phyloP scores from a whole-genome alignment of 1,140 invertebrate species.

The Drosophila ercepeae region DNA sequence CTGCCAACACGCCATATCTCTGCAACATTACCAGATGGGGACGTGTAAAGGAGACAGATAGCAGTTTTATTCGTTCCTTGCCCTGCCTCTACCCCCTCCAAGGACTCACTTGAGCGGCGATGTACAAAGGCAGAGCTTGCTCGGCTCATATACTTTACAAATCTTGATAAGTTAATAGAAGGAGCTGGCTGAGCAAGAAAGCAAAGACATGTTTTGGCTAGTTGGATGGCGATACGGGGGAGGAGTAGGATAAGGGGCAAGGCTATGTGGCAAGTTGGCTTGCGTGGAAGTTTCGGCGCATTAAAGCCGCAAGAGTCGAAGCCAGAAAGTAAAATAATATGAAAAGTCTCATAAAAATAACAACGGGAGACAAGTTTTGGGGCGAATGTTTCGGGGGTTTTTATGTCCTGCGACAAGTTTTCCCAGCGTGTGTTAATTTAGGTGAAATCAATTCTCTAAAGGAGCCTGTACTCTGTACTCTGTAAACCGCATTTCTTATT shows the following conservation, averaged over 20 bases:
- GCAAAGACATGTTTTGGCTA: conserved; percentile 80
- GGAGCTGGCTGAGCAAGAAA: conserved; percentile 33
- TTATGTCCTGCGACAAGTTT: conserved; percentile 26
- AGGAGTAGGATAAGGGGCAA: too few relatives aligned
- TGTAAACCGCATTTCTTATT: neutral
- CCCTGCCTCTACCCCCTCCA: neutral
- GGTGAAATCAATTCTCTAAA: conserved; percentile 69
- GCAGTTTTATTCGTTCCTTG: conserved; percentile 65
- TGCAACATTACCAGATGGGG: conserved; percentile 21
- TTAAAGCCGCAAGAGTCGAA: conserved; percentile 51
- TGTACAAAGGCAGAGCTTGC: conserved; percentile 62
- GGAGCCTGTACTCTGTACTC: neutral
- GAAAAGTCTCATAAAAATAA: conserved; percentile 76
- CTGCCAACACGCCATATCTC: conserved; percentile 74
- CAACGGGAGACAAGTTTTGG: conserved; percentile 51
- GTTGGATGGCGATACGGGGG: conserved; percentile 36
- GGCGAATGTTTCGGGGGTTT: conserved; percentile 4
- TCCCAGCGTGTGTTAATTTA: conserved; percentile 70
- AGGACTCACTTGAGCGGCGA: conserved; percentile 35
- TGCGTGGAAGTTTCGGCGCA: conserved; percentile 57
- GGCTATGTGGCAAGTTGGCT: conserved; percentile 14
- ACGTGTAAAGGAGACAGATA: conserved; percentile 77
- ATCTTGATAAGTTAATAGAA: conserved; percentile 80
- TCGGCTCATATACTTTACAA: conserved; percentile 81
- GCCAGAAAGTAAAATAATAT: conserved; percentile 72